Percentiles rank a stretch among this genome's conserved stretches.
phyloP scores from a whole-genome alignment of 2,113 vertebrate species.

The Prolemur simus region DNA sequence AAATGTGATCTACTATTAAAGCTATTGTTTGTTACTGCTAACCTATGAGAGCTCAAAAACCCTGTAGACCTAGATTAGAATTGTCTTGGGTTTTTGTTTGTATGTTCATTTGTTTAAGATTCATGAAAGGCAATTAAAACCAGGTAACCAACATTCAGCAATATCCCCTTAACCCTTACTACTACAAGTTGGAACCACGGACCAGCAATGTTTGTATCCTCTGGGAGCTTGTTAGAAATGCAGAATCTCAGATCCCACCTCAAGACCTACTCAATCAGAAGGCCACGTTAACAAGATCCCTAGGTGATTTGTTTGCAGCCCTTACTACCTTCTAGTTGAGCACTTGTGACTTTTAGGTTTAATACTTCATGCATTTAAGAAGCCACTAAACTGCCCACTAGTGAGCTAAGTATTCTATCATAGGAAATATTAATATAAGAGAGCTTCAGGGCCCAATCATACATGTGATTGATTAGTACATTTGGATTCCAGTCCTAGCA shows the following conservation, averaged over 20 bases:
- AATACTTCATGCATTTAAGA: neutral
- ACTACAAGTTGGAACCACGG: neutral
- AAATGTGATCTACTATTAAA: neutral
- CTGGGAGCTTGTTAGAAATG: neutral
- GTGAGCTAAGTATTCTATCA: neutral
- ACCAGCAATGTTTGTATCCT: neutral
- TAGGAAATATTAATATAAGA: neutral
- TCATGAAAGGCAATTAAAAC: neutral
- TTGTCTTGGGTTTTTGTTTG: neutral
- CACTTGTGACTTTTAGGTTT: neutral
- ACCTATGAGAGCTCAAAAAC: neutral
- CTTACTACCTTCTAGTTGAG: neutral
- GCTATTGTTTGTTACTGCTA: neutral
- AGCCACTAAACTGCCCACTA: neutral
- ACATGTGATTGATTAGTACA: neutral
- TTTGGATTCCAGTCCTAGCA: neutral
- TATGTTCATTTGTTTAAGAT: neutral
- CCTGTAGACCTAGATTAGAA: neutral
- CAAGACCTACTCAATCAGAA: neutral
- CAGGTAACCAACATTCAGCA: neutral
- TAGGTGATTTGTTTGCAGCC: neutral
- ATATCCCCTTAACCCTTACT: neutral
- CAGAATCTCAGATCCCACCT: neutral
- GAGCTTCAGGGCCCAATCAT: neutral
- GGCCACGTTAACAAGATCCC: neutral